Percentiles rank a stretch among this genome's conserved stretches.
Conservation (phyloP, 1,140 invertebrate genomes). For the Bombus pascuorum region DNA sequence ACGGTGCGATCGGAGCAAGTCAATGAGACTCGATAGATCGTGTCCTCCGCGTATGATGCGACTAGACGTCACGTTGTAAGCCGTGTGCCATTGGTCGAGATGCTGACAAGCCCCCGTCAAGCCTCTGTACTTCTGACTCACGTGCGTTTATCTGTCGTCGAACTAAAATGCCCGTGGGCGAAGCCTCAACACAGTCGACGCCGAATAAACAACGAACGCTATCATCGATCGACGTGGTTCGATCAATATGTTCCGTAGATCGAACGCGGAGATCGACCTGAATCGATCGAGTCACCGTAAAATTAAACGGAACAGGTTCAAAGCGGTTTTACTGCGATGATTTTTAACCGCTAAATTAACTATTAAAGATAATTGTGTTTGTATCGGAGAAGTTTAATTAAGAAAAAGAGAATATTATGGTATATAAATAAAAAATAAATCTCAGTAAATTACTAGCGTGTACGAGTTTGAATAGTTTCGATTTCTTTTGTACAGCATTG, state of each 20-base stretch:
- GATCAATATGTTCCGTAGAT: not conserved
- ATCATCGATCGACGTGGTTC: not conserved
- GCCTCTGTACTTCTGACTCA: conserved; percentile 59
- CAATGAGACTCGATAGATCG: conserved; percentile 15
- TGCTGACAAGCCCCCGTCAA: conserved; percentile 58
- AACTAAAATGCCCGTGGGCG: conserved; percentile 41
- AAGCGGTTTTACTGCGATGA: not conserved
- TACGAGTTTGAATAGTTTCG: too few relatives aligned
- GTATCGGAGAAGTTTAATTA: too few relatives aligned
- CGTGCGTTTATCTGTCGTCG: conserved; percentile 44
- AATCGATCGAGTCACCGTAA: not conserved
- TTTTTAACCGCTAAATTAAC: not conserved
- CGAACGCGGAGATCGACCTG: not conserved
- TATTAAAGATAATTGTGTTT: not conserved
- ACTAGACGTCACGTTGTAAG: conserved; percentile 46
- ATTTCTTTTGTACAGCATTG: too few relatives aligned
- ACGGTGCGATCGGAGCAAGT: conserved; percentile 25
- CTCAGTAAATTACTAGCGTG: too few relatives aligned
- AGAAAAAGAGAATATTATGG: too few relatives aligned
- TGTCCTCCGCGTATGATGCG: conserved; percentile 24
- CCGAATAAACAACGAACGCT: not conserved
- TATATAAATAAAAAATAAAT: not conserved
- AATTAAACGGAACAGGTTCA: too few relatives aligned
- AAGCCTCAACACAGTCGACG: not conserved
- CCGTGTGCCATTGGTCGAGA: conserved; percentile 52